Conservation (phyloP, 2,888 invertebrate species). For the Cantharis nigra region DNA sequence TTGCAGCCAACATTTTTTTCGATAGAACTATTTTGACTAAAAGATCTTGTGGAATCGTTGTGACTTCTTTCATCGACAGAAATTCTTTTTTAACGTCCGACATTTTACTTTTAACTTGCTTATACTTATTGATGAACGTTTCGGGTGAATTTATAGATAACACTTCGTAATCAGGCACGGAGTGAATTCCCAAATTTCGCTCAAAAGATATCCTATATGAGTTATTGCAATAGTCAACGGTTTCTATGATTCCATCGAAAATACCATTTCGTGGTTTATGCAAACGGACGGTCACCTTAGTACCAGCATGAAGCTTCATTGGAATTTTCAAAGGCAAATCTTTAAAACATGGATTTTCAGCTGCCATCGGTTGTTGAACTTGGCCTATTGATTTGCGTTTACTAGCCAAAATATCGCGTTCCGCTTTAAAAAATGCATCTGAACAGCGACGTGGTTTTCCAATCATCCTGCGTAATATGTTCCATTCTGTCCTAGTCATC, state of each 20-base stretch:
- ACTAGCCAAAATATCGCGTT: slow-evolving; percentile 84
- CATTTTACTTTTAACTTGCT: slow-evolving; percentile 64
- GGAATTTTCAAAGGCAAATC: slow-evolving; percentile 95
- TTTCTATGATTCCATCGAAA: slow-evolving; percentile 87
- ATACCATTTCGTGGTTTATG: slow-evolving; percentile 93
- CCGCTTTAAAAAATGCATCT: slow-evolving; percentile 94
- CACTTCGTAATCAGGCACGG: slow-evolving; percentile 96
- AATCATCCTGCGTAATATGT: slow-evolving; percentile 92
- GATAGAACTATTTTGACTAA: slow-evolving; percentile 86
- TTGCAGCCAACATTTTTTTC: slow-evolving; percentile 82
- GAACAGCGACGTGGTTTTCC: slow-evolving; percentile 96
- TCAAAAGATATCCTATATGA: slow-evolving; percentile 95
- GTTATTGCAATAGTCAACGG: slow-evolving; percentile 92
- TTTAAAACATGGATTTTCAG: slow-evolving; percentile 73
- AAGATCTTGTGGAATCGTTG: slow-evolving; percentile 80
- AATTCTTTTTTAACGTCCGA: slow-evolving; percentile 66
- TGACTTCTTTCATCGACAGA: slow-evolving; percentile 52
- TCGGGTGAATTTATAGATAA: slow-evolving; percentile 90
- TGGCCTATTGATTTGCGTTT: slow-evolving; percentile 90
- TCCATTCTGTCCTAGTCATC: slow-evolving; percentile 91
- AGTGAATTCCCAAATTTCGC: slow-evolving; percentile 90
- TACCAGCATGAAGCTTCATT: slow-evolving; percentile 92
- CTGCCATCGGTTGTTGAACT: slow-evolving; percentile 88
- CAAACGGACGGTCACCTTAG: slow-evolving; percentile 89
- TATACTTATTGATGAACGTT: slow-evolving; percentile 80